phyloP scores from a whole-genome alignment of 1,140 invertebrate species.

The Antheraea mylitta region DNA sequence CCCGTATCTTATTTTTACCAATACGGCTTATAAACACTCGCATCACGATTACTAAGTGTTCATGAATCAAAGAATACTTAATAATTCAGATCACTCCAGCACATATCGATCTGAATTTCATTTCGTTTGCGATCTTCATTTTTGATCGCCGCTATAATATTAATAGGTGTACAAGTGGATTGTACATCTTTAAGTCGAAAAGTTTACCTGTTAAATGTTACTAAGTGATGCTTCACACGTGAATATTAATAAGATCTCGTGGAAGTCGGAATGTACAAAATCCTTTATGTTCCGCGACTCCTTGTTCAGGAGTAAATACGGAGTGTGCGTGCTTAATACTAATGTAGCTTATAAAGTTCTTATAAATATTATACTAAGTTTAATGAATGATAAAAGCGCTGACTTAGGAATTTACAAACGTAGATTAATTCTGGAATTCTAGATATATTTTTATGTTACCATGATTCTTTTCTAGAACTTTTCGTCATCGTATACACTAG shows the following conservation, averaged over 20 bases:
- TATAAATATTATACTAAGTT: background rate
- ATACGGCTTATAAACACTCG: no score
- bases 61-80: background rate
- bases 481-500: no score
- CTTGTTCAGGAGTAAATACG: background rate
- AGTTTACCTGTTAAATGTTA: background rate
- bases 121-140: background rate
- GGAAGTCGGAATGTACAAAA: background rate
- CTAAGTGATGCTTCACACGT: background rate
- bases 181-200: background rate
- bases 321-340: conserved; percentile 34
- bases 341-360: conserved; percentile 35
- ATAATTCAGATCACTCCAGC: background rate
- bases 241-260: conserved; percentile 6
- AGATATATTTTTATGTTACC: background rate
- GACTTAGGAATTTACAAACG: background rate
- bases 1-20: no score
- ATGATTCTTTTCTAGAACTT: no score
- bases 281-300: background rate
- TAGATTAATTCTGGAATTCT: background rate
- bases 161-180: background rate
- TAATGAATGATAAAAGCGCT: background rate
- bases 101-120: background rate
- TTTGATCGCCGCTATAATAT: background rate
- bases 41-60: background rate